phyloP scores from a whole-genome alignment of 2,113 vertebrate genomes.

The Indri indri region DNA sequence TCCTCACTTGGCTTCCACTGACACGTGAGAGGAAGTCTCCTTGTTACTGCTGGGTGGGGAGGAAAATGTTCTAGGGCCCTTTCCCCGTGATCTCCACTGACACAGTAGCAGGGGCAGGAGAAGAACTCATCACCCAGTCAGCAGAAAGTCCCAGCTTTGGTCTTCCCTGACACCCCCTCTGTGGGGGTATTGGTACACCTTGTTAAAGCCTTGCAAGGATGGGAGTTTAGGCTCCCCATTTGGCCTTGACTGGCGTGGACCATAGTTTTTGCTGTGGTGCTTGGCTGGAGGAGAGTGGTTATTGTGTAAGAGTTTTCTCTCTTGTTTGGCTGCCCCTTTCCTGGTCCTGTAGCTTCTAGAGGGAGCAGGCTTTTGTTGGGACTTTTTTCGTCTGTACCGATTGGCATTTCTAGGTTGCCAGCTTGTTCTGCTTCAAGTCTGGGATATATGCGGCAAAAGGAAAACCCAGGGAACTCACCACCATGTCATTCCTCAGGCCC shows the following conservation, averaged over 20 bases:
- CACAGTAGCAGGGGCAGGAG: neutral
- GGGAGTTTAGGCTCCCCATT: neutral
- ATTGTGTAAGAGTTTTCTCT: neutral
- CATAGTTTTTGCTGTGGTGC: neutral
- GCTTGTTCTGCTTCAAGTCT: neutral
- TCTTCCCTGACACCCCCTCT: neutral
- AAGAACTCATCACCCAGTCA: neutral
- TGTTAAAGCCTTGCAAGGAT: neutral
- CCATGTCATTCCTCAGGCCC: neutral
- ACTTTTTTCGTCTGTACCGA: neutral
- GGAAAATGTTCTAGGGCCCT: neutral
- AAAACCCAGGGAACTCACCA: neutral
- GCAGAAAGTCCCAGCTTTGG: neutral
- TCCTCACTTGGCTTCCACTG: fast-evolving
- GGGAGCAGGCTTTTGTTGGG: neutral
- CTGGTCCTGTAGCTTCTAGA: neutral
- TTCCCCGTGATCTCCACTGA: neutral
- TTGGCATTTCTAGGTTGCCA: neutral
- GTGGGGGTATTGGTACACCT: neutral
- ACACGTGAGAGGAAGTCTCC: neutral
- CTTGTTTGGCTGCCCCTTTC: neutral
- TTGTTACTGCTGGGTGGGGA: neutral
- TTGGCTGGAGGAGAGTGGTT: neutral
- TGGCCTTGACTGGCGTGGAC: neutral
- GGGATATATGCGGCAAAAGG: neutral